Conservation (phyloP, 2,888 invertebrate species). For the Ichneumoninae sp. region DNA sequence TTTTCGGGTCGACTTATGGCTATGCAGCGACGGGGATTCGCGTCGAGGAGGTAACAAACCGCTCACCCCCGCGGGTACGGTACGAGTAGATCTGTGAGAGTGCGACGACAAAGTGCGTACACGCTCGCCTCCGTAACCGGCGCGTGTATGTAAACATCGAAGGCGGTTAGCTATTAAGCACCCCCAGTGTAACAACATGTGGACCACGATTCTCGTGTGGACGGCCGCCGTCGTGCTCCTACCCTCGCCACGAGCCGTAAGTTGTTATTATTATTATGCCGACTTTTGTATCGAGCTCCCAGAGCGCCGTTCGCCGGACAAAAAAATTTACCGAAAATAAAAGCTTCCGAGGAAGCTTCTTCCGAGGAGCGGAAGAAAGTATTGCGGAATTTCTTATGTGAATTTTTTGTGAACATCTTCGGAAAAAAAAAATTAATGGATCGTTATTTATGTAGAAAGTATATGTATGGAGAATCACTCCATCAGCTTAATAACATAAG, state of each 20-base stretch:
- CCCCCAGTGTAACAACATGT: constrained; percentile 78
- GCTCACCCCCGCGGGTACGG: constrained; percentile 65
- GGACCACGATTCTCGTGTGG: constrained; percentile 82
- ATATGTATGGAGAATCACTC: too few species aligned
- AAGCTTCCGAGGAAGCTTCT: too few species aligned
- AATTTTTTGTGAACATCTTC: too few species aligned
- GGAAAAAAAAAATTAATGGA: too few species aligned
- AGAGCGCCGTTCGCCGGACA: neutral
- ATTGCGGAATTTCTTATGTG: too few species aligned
- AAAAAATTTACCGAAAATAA: neutral
- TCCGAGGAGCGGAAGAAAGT: too few species aligned
- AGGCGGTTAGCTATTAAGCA: constrained; percentile 62
- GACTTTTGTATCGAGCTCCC: constrained; percentile 22
- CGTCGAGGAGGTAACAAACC: constrained; percentile 78
- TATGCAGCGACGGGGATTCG: constrained; percentile 75
- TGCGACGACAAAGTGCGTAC: constrained; percentile 34
- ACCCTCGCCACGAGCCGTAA: constrained; percentile 80
- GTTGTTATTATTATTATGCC: constrained; percentile 61
- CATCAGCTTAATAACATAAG: too few species aligned
- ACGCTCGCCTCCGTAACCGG: constrained; percentile 66
- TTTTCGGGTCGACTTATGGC: constrained; percentile 69
- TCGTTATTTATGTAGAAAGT: too few species aligned
- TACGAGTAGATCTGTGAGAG: constrained; percentile 33
- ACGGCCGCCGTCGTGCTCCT: constrained; percentile 80
- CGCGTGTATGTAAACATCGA: constrained; percentile 72